Base-by-base conservation (phyloP, 2,113 vertebrate genomes). In the Megalops atlanticus region DNA sequence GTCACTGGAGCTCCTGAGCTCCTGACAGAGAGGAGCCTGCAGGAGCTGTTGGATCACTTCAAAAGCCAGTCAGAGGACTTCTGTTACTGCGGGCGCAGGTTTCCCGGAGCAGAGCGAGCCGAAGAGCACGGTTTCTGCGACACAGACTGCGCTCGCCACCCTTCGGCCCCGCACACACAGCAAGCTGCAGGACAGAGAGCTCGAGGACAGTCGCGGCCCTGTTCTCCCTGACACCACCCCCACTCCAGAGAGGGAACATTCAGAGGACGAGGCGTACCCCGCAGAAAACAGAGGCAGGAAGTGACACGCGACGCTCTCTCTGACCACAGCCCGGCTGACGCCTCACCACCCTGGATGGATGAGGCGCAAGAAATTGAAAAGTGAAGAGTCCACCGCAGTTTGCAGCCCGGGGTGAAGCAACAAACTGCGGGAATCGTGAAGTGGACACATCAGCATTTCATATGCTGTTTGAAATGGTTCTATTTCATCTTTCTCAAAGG, bases 341-440 rank as follows among this genome's bases (percentile, higher is more conserved):
- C 31, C 43, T 49, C 41, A 40, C 14, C 74, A 45, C 54, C 27
- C 45, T 83, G 77, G 79, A 84, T 72, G 81, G 52, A 58, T 31
- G 49, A 77, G 41, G 77, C 36, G n/a, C 70, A 45, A 43, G 24
- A 41, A 68, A 80, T 74, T 81, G 91, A 92, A 91, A 92, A 92
- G 77, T 78, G 84, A 90, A 52, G 49, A n/a, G 52, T 58, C 52
- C 21, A n/a, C 8, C 6, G 92, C 92, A 87, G 78, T 88, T 92
- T 91, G 80, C 82, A 82, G 74, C 82, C 86, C 76, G 80, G 86
- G 80, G 83, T 80, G 77, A 81, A 74, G 78, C 80, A 78, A 92
- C 90, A 92, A 91, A 92, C 83, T 84, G 78, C 83, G 74, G 86
- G 85, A 87, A 82, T 87, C 86, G 84, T 84, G 40, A 52, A 80